Evolutionary conservation across 1,140 invertebrate genomes (phyloP).

Genomic region (Megalopta genalis): DNA sequence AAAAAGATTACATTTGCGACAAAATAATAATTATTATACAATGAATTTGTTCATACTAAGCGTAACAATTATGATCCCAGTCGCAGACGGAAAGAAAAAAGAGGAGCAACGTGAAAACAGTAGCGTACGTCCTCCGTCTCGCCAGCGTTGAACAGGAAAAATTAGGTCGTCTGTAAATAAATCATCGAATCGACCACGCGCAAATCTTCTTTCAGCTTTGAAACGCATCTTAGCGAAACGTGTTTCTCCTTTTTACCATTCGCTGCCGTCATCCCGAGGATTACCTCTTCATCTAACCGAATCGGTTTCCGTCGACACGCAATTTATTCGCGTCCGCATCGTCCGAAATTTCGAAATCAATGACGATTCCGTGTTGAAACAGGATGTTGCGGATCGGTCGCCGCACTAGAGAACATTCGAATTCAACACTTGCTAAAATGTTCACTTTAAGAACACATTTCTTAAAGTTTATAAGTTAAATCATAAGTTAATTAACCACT

Average conservation of each 20-base stretch:
- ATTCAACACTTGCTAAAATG: no score
- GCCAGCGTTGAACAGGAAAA: background rate
- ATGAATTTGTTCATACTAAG: no score
- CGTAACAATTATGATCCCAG: no score
- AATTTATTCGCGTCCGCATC: conserved; percentile 2
- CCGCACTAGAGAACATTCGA: background rate
- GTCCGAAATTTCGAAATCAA: conserved; percentile 10
- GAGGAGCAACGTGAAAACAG: no score
- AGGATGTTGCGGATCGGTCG: conserved; percentile 29
- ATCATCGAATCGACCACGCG: background rate
- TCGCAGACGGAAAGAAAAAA: no score
- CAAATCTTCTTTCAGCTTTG: background rate
- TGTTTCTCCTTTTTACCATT: conserved; percentile 2
- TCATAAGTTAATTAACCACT: no score
- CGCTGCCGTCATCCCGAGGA: background rate
- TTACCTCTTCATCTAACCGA: conserved; percentile 20
- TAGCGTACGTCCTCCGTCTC: background rate
- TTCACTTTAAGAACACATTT: no score
- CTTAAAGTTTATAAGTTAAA: no score
- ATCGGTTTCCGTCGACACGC: background rate
- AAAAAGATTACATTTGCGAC: no score
- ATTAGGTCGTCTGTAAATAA: background rate
- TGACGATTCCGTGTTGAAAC: conserved; percentile 21
- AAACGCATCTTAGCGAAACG: background rate
- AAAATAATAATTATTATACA: no score